These are phyloP conservation scores for Coracias cyanogaster DNA, from an alignment of 2,797 vertebrate genomes.

Conservation along the genomic window DNA sequence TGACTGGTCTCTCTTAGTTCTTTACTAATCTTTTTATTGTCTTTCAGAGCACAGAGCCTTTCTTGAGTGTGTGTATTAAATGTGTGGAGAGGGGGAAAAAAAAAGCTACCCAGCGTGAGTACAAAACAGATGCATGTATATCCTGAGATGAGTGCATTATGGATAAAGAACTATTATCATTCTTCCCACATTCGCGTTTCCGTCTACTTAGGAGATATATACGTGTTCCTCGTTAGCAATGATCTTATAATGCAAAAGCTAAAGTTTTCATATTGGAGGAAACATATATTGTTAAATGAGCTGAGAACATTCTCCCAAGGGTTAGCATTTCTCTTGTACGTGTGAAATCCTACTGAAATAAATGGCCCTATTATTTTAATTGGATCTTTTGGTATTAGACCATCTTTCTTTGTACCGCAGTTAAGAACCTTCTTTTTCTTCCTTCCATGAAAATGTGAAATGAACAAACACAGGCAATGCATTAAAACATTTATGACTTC, in stretches of 20 bases:
- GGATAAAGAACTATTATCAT: slow-evolving; percentile 51
- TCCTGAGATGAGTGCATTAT: slow-evolving; percentile 35
- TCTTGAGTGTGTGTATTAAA: neutral
- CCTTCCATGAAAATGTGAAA: slow-evolving; percentile 52
- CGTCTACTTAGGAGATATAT: slow-evolving; percentile 46
- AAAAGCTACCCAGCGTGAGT: neutral
- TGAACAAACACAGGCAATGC: neutral
- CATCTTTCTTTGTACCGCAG: slow-evolving; percentile 59
- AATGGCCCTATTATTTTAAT: slow-evolving; percentile 77
- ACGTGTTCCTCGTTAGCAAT: slow-evolving; percentile 65
- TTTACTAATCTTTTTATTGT: neutral
- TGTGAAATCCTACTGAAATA: slow-evolving; percentile 70
- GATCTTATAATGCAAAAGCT: slow-evolving; percentile 66
- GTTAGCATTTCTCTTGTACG: slow-evolving; percentile 60
- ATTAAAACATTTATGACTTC: slow-evolving; percentile 59
- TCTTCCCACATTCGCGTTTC: neutral
- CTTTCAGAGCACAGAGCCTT: neutral
- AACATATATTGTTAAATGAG: slow-evolving; percentile 67
- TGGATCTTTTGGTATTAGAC: slow-evolving; percentile 71
- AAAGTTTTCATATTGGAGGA: slow-evolving; percentile 53
- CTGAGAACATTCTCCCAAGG: slow-evolving; percentile 73
- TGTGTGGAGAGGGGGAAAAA: neutral
- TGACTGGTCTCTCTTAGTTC: neutral
- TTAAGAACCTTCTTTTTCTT: slow-evolving; percentile 49
- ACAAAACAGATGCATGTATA: neutral